Percentiles rank a stretch among this genome's conserved stretches.
Conservation (phyloP, 2,797 vertebrate species). For the Periparus ater region DNA sequence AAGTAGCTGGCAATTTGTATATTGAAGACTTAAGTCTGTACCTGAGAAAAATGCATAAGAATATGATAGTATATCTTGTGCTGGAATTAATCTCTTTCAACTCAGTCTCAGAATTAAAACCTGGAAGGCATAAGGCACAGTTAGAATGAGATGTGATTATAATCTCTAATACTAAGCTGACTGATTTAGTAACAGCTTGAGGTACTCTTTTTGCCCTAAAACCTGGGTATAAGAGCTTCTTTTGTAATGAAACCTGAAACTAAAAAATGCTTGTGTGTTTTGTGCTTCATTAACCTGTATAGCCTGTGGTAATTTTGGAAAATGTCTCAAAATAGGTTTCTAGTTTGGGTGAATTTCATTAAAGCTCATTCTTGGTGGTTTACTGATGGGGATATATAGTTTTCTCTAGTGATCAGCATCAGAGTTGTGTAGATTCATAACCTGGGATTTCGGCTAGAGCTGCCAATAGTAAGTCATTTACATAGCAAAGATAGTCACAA, state of each 20-base stretch:
- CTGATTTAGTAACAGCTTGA: background rate
- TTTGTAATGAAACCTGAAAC: background rate
- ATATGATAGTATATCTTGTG: background rate
- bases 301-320: background rate
- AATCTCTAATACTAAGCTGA: background rate
- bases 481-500: background rate
- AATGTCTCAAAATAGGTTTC: background rate
- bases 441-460: background rate
- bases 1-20: background rate
- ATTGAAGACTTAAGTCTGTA: background rate
- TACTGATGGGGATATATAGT: background rate
- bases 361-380: background rate
- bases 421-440: background rate
- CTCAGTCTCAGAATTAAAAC: background rate
- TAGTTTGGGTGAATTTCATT: background rate
- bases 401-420: background rate
- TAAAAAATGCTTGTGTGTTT: background rate
- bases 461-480: background rate
- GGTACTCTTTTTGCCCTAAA: background rate
- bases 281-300: background rate
- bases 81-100: background rate
- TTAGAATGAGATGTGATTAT: background rate
- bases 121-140: background rate
- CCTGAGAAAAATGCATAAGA: background rate
- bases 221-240: background rate